phyloP scores from a whole-genome alignment of 1,140 invertebrate species.

The Trypoxylus dichotomus region DNA sequence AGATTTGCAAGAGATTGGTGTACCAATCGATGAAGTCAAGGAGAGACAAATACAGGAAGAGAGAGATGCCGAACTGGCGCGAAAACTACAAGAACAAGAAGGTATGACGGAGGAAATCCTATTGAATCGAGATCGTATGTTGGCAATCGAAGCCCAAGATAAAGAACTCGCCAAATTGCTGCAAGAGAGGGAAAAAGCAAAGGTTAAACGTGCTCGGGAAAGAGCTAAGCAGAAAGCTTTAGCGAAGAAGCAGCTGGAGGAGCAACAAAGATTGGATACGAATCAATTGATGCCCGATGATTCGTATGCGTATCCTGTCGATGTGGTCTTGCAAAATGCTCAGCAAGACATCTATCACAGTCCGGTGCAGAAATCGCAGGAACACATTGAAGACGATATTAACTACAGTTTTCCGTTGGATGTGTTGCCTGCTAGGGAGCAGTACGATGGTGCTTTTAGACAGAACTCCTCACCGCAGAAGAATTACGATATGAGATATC shows the following conservation, averaged over 20 bases:
- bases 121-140: constrained; percentile 69
- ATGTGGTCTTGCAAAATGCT: constrained; percentile 43
- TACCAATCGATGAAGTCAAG: constrained; percentile 59
- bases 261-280: constrained; percentile 46
- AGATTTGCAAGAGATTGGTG: constrained; percentile 56
- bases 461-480: constrained; percentile 41
- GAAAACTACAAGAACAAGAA: constrained; percentile 61
- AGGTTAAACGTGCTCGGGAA: constrained; percentile 67
- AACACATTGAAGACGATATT: constrained; percentile 45
- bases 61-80: constrained; percentile 61
- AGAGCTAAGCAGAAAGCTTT: constrained; percentile 67
- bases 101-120: constrained; percentile 63
- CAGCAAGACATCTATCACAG: constrained; percentile 35
- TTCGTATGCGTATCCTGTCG: constrained; percentile 50
- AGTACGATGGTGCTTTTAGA: constrained; percentile 32
- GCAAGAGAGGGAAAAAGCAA: constrained; percentile 81
- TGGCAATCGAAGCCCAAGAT: constrained; percentile 90
- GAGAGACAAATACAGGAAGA: constrained; percentile 65
- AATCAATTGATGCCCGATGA: constrained; percentile 49
- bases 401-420: constrained; percentile 52
- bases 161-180: constrained; percentile 85
- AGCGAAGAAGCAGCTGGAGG: constrained; percentile 60
- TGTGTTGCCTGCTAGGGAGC: constrained; percentile 36
- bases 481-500: constrained; percentile 31
- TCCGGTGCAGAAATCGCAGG: neutral